A percentile compares a stretch with the other conserved stretches of the same genome.
phyloP scores from a whole-genome alignment of 2,113 vertebrate species.

The Triplophysa dalaica region DNA sequence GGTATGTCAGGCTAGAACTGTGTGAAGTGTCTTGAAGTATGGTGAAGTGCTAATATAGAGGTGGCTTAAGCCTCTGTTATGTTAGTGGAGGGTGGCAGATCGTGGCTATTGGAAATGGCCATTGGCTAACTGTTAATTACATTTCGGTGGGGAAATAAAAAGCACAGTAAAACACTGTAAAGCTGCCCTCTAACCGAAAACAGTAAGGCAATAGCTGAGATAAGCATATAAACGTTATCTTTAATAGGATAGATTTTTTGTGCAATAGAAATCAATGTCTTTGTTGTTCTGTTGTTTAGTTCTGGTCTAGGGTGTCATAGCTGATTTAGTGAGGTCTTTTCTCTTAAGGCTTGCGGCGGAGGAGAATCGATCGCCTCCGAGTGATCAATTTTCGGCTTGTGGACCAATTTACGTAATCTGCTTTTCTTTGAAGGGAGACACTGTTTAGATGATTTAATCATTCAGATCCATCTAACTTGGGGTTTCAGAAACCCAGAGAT shows the following conservation, averaged over 20 bases:
- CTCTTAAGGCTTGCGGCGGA: conserved; percentile 8
- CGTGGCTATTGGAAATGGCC: not conserved
- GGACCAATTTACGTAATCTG: conserved; percentile 30
- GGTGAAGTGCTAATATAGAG: conserved; percentile 33
- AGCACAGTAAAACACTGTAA: not conserved
- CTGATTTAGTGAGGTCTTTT: conserved; percentile 26
- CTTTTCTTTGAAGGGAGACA: conserved; percentile 36
- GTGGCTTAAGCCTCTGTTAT: conserved; percentile 7
- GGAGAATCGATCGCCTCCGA: conserved; percentile 12
- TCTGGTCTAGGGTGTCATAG: conserved; percentile 31
- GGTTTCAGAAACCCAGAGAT: conserved; percentile 9
- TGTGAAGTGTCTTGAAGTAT: conserved; percentile 38
- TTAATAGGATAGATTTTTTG: conserved; percentile 34
- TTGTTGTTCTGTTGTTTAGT: conserved; percentile 35
- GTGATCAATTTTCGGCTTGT: conserved; percentile 22
- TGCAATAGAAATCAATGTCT: conserved; percentile 38
- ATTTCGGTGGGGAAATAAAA: not conserved
- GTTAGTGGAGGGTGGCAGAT: conserved; percentile 21
- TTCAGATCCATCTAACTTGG: conserved; percentile 6
- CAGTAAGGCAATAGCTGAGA: conserved; percentile 8
- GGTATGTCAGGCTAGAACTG: not conserved
- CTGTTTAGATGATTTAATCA: conserved; percentile 5
- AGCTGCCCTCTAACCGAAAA: conserved; percentile 24
- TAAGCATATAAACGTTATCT: not conserved
- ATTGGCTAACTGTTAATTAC: conserved; percentile 20